Base-by-base conservation (phyloP, 1,140 invertebrate genomes). In the Drosophila jambulina region DNA sequence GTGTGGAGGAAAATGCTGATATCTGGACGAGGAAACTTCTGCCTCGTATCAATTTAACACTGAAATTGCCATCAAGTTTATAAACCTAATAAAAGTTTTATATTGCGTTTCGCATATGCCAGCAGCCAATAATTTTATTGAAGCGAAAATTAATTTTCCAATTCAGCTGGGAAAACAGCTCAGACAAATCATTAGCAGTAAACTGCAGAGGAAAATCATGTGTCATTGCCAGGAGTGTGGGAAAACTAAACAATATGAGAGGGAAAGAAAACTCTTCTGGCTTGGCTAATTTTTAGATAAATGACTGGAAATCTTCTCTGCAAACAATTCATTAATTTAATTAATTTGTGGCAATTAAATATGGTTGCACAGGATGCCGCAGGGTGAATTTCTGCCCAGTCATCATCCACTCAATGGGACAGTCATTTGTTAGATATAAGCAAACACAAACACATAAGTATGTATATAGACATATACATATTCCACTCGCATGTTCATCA, bases 261-360 rank as follows among this genome's bases (percentile, higher is more conserved):
- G 7, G 23, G 10, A 21, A 13, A 21, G 32, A 58, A 59, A 48
- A 60, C 64, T 62, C 51, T 62, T 38, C 27, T 64, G 29, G 65
- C 36, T 61, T 65, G 51, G 48, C 63, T 77, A 77, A 87, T 80
- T 83, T 74, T 74, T 10, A 53, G 80, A 79, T 57, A 71, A 80
- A 85, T 81, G 82, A 65, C 63, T 75, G 56, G 68, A 78, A 88
- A 79, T 60, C 45, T 36, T 42, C 67, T 60, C 21, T 27, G 27
- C 80, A 87, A 88, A 88, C 84, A 88, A 84, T 88, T 87, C 85
- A 87, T 87, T 87, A 87, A 87, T 87, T 88, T 90, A 87, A 87
- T 87, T 87, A 90, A 90, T 87, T 87, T 88, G 84, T 60, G 65
- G 80, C 85, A 90, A 84, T 87, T 87, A 87, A 90, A 75, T 81